Percentiles rank a stretch among this genome's conserved stretches.
phyloP scores from a whole-genome alignment of 2,113 vertebrate species.

The Microtus montanus region DNA sequence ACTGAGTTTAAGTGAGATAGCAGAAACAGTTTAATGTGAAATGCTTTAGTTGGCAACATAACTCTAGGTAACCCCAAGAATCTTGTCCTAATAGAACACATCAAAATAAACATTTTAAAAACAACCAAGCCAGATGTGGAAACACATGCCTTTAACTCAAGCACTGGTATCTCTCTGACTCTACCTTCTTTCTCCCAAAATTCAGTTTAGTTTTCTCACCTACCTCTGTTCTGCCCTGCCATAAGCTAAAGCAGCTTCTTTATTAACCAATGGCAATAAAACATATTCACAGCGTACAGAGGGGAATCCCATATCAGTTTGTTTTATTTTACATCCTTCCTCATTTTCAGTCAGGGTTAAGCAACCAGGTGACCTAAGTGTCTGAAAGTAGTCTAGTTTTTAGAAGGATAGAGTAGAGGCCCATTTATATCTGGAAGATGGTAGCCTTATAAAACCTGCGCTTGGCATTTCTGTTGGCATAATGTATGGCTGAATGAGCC shows the following conservation, averaged over 20 bases:
- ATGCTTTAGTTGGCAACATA: background rate
- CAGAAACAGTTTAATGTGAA: background rate
- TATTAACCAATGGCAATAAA: too few relatives aligned
- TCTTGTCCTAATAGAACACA: conserved; percentile 6
- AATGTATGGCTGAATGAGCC: background rate
- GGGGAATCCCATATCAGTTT: too few relatives aligned
- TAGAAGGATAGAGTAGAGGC: background rate
- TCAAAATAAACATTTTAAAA: background rate
- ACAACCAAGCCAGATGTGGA: background rate
- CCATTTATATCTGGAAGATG: background rate
- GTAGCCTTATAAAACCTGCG: background rate
- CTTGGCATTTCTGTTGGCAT: background rate
- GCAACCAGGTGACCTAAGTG: background rate
- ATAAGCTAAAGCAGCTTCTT: too few relatives aligned
- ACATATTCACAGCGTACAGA: too few relatives aligned
- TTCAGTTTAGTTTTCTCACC: too few relatives aligned
- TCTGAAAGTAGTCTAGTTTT: background rate
- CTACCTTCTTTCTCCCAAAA: too few relatives aligned
- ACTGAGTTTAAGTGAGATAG: background rate
- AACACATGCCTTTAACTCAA: background rate
- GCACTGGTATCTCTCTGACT: too few relatives aligned
- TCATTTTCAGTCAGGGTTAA: background rate
- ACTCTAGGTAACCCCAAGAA: background rate
- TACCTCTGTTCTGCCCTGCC: too few relatives aligned
- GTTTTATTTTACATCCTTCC: background rate